Base-by-base conservation (phyloP, 2,113 vertebrate genomes). In the Ptychochromis oligacanthus region DNA sequence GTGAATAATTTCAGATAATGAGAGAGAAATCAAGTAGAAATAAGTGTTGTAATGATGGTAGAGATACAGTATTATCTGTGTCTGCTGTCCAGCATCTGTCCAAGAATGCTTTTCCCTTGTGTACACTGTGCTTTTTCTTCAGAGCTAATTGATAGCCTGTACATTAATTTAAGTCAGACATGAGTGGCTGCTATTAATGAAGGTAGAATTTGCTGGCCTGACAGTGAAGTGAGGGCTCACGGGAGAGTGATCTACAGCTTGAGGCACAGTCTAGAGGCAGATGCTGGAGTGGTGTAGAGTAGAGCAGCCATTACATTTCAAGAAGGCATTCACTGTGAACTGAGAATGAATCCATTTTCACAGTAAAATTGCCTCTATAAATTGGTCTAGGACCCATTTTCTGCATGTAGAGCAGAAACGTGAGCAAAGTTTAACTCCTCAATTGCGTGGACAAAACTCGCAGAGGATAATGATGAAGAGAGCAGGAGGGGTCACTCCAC, bases 161-260 rank as follows among this genome's bases (percentile, higher is more conserved):
- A 77, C 89, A 84, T 95, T 95, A 72, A 93, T 94, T 93, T 89
- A 89, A 94, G 93, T 88, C 90, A 90, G 91, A 91, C 92, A 86
- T 90, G 92, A 95, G 92, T 93, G 88, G 87, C 77, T 87, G 89
- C 92, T 94, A 87, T 95, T 95, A 95, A 95, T 93, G 92, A 91
- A 90, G 92, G 85, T 85, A 82, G 82, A 91, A 92, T 92, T 64
- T 83, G 86, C 88, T 81, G 80, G 80, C 76, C 90, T 86, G 93
- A 90, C 91, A 87, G 92, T 90, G 91, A 94, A 91, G 91, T 56
- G 80, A 82, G 86, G 86, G 83, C 89, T 88, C 87, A 38, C 70
- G 26, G 84, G 77, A 82, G 84, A 92, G 82, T 84, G 91, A 94
- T 92, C 87, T 81, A 87, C 87, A 88, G 91, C 87, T 87, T 65